phyloP scores from a whole-genome alignment of 2,888 invertebrate genomes.

The Selenia dentaria region DNA sequence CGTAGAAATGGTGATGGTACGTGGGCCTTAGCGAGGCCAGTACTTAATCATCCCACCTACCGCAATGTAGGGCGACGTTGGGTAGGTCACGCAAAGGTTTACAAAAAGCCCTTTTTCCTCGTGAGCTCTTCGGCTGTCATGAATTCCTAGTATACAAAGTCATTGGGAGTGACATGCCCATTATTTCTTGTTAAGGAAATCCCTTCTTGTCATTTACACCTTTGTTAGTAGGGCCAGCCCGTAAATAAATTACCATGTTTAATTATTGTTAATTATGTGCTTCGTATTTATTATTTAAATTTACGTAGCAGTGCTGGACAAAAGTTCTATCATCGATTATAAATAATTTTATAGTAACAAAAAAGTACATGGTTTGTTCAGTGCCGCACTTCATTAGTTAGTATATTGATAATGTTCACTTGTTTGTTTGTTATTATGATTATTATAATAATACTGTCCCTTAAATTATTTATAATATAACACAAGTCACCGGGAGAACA shows the following conservation, averaged over 20 bases:
- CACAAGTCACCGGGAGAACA: conserved; percentile 77
- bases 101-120: conserved; percentile 42
- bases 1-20: too few relatives aligned
- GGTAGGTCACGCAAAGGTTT: conserved; percentile 26
- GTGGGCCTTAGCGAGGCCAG: too few relatives aligned
- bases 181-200: conserved; percentile 76
- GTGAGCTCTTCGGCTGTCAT: conserved; percentile 47
- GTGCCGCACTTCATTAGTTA: too few relatives aligned
- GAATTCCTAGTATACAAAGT: conserved; percentile 79
- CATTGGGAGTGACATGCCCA: conserved; percentile 86
- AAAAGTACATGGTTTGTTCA: too few relatives aligned
- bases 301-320: too few relatives aligned
- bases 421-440: conserved; percentile 42
- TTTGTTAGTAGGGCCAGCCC: conserved; percentile 43
- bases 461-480: conserved; percentile 86
- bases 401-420: too few relatives aligned
- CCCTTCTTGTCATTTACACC: conserved; percentile 76
- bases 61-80: conserved; percentile 28
- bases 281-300: too few relatives aligned
- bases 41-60: too few relatives aligned
- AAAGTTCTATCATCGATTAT: too few relatives aligned
- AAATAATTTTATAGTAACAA: too few relatives aligned
- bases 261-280: conserved; percentile 57
- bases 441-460: conserved; percentile 66
- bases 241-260: conserved; percentile 50